phyloP scores from a whole-genome alignment of 2,888 invertebrate genomes.

The Drosophila leonis region DNA sequence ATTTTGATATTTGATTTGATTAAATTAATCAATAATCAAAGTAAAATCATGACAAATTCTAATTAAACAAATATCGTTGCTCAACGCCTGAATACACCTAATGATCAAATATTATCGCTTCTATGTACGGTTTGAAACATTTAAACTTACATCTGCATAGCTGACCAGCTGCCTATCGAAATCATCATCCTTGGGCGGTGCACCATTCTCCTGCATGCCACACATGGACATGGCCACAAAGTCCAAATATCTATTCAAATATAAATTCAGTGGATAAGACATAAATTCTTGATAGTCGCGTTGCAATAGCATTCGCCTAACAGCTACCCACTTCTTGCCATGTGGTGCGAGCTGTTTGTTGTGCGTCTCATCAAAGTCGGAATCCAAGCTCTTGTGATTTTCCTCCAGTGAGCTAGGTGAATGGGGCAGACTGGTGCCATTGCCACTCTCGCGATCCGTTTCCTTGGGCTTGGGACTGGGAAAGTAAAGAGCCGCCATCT shows the following conservation, averaged over 20 bases:
- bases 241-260: conserved; percentile 84
- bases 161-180: conserved; percentile 88
- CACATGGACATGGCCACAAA: conserved; percentile 92
- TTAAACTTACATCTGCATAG: conserved; percentile 86
- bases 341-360: conserved; percentile 85
- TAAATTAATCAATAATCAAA: not conserved
- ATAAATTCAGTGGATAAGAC: conserved; percentile 3
- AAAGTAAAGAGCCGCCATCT: conserved; percentile 95
- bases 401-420: conserved; percentile 94
- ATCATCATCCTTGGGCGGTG: conserved; percentile 87
- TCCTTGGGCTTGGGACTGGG: conserved; percentile 86
- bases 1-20: no score
- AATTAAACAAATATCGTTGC: no score
- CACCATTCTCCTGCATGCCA: conserved; percentile 88
- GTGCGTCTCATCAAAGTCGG: conserved; percentile 91
- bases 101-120: not conserved
- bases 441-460: conserved; percentile 97
- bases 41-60: no score
- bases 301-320: not conserved
- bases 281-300: not conserved
- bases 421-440: conserved; percentile 97
- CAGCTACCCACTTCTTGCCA: conserved; percentile 85
- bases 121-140: not conserved
- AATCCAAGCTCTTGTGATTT: conserved; percentile 91
- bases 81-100: not conserved